Conservation (phyloP, 2,888 invertebrate species). For the Mimachlamys varia region DNA sequence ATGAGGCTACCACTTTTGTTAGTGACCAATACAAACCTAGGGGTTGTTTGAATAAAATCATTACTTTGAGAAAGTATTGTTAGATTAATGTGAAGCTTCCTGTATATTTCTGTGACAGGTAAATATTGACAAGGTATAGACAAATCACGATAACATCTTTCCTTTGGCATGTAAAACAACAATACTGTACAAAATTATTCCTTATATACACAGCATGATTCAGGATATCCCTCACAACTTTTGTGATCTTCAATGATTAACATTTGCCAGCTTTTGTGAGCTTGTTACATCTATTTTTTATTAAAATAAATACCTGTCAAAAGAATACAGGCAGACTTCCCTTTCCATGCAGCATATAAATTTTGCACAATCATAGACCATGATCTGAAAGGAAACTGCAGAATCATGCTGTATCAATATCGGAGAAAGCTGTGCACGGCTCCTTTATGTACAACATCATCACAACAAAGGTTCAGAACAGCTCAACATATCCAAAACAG, state of each 20-base stretch:
- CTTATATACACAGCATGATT: neutral
- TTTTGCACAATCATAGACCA: neutral
- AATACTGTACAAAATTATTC: neutral
- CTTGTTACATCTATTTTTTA: neutral
- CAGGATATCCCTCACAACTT: neutral
- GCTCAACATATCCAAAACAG: neutral
- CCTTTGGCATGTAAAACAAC: neutral
- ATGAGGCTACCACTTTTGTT: too few species aligned
- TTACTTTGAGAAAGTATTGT: neutral
- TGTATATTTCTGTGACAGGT: neutral
- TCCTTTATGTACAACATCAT: neutral
- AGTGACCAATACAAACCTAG: too few species aligned
- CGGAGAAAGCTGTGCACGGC: neutral
- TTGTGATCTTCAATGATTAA: neutral
- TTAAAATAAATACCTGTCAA: neutral
- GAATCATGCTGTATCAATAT: neutral
- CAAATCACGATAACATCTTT: neutral
- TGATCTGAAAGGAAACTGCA: neutral
- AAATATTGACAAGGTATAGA: neutral
- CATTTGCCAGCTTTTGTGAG: neutral
- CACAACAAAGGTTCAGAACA: neutral
- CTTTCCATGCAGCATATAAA: neutral
- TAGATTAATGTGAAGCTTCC: neutral
- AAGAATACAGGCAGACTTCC: too few species aligned
- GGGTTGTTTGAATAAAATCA: too few species aligned